Conservation (phyloP, 2,888 invertebrate genomes). For the Diarsia rubi region DNA sequence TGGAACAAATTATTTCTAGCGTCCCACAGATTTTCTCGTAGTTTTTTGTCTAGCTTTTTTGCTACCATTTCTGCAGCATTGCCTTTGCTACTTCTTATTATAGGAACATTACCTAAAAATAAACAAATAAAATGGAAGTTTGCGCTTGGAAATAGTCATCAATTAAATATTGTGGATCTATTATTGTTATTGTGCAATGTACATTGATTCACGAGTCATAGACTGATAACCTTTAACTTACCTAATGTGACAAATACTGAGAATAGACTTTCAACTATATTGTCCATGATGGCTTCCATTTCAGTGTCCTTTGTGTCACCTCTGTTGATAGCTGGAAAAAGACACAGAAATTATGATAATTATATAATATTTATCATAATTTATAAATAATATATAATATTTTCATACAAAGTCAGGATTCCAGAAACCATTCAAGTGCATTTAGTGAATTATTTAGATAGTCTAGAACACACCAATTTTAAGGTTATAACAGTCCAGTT, state of each 20-base stretch:
- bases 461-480: not conserved
- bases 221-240: slow-evolving; percentile 75
- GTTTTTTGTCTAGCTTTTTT: slow-evolving; percentile 98
- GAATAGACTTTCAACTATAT: slow-evolving; percentile 98
- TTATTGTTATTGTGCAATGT: not conserved
- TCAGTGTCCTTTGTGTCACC: slow-evolving; percentile 98
- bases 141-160: not conserved
- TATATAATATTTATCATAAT: too few relatives aligned
- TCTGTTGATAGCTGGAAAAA: slow-evolving; percentile 95
- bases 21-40: slow-evolving; percentile 99
- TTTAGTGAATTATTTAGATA: not conserved
- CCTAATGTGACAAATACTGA: slow-evolving; percentile 99
- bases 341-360: not conserved
- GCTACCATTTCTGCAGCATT: slow-evolving; percentile 99
- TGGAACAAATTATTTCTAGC: slow-evolving; percentile 98
- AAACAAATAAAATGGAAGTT: not conserved
- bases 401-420: not conserved
- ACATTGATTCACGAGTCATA: slow-evolving; percentile 8
- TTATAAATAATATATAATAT: too few relatives aligned
- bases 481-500: not conserved
- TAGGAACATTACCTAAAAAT: slow-evolving; percentile 94
- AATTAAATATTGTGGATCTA: not conserved
- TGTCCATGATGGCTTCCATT: slow-evolving; percentile 98
- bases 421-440: not conserved
- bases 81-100: slow-evolving; percentile 97